Percentiles rank a stretch among this genome's conserved stretches.
Conservation (phyloP, 2,113 vertebrate genomes). For the Agapornis roseicollis region DNA sequence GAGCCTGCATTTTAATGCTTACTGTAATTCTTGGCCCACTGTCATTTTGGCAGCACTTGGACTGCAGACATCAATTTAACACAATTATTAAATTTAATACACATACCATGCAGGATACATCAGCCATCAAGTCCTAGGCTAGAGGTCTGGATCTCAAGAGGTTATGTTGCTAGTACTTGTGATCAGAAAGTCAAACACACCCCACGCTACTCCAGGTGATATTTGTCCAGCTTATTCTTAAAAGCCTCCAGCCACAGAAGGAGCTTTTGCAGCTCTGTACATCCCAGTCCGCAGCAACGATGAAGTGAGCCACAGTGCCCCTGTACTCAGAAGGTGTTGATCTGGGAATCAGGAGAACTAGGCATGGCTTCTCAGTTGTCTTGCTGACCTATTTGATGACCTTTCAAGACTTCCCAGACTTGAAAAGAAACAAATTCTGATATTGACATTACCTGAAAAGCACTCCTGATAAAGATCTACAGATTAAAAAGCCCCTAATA, state of each 20-base stretch:
- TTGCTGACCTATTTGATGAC: background rate
- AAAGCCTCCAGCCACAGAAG: background rate
- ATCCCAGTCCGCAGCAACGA: background rate
- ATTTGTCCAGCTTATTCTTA: background rate
- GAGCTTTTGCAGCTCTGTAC: background rate
- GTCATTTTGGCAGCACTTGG: constrained; percentile 2
- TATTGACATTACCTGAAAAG: background rate
- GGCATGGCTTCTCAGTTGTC: background rate
- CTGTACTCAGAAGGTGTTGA: background rate
- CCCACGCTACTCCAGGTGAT: background rate
- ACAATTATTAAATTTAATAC: background rate
- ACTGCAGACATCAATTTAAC: constrained; percentile 9
- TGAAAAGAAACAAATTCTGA: background rate
- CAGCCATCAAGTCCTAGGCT: background rate
- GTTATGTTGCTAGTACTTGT: background rate
- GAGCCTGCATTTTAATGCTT: background rate
- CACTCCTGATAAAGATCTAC: background rate
- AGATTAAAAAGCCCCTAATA: background rate
- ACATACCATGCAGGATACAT: background rate
- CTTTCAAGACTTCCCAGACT: background rate
- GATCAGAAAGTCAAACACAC: background rate
- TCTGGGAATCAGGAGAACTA: background rate
- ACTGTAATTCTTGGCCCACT: constrained; percentile 13
- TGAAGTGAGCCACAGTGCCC: background rate
- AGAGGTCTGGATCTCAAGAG: background rate